phyloP scores from a whole-genome alignment of 1,140 invertebrate genomes.

The Drosophila virilis region DNA sequence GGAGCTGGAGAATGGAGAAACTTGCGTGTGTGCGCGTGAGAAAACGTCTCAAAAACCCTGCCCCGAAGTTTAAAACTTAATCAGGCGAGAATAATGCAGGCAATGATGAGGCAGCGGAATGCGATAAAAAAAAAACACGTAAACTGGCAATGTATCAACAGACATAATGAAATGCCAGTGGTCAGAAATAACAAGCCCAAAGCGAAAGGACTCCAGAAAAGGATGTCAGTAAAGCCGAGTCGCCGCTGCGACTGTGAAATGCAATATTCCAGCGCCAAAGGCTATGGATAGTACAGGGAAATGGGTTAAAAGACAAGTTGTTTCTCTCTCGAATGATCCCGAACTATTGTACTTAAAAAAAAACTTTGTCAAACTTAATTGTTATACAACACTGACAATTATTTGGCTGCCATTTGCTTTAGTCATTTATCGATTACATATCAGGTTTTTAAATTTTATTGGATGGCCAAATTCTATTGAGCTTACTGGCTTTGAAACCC shows the following conservation, averaged over 20 bases:
- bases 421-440: too few species aligned
- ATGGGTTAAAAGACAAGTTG: neutral
- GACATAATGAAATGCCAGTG: slow-evolving; percentile 34
- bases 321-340: neutral
- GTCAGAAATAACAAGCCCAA: slow-evolving; percentile 2
- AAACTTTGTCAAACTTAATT: too few species aligned
- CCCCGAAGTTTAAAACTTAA: slow-evolving; percentile 55
- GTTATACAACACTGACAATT: neutral
- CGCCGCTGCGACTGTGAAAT: slow-evolving; percentile 26
- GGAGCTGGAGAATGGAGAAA: slow-evolving; percentile 6
- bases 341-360: too few species aligned
- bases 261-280: slow-evolving; percentile 55
- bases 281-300: slow-evolving; percentile 44
- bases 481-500: too few species aligned
- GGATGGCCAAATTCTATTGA: too few species aligned
- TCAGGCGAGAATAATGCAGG: slow-evolving; percentile 76
- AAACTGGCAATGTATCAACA: slow-evolving; percentile 57
- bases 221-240: slow-evolving; percentile 7
- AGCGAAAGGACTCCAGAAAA: slow-evolving; percentile 19
- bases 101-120: slow-evolving; percentile 64
- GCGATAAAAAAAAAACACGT: slow-evolving; percentile 61
- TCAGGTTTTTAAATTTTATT: too few species aligned
- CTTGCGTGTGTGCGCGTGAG: slow-evolving; percentile 45
- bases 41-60: slow-evolving; percentile 32
- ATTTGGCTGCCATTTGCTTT: neutral